phyloP scores from a whole-genome alignment of 2,888 invertebrate species.

The Lomographa bimaculata region DNA sequence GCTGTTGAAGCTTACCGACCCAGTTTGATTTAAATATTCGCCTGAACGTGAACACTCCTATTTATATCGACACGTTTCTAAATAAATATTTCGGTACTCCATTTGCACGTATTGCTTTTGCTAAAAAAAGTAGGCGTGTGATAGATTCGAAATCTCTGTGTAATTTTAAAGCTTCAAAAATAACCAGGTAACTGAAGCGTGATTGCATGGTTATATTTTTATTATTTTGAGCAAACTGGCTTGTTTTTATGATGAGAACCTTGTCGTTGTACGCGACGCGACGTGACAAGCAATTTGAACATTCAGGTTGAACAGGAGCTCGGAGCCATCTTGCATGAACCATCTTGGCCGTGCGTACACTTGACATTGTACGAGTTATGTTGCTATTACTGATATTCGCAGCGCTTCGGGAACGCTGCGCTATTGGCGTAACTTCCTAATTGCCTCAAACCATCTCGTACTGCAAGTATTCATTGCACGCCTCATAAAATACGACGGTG shows the following conservation, averaged over 20 bases:
- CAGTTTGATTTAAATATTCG: slow-evolving; percentile 12
- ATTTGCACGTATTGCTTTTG: slow-evolving; percentile 5
- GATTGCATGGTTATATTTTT: slow-evolving; percentile 52
- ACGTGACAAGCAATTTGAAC: slow-evolving; percentile 39
- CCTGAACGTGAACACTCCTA: slow-evolving; percentile 13
- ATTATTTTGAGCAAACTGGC: slow-evolving; percentile 56
- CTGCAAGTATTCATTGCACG: slow-evolving; percentile 18
- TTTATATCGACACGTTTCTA: slow-evolving; percentile 14
- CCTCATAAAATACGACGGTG: not conserved
- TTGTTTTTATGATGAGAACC: slow-evolving; percentile 31
- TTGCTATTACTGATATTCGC: slow-evolving; percentile 49
- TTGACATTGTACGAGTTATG: slow-evolving; percentile 76
- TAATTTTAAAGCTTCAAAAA: slow-evolving; percentile 24
- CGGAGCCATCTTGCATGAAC: slow-evolving; percentile 32
- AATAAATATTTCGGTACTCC: slow-evolving; percentile 20
- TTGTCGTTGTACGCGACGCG: slow-evolving; percentile 45
- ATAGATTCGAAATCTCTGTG: slow-evolving; percentile 15
- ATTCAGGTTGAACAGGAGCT: too few relatives aligned
- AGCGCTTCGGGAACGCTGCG: slow-evolving; percentile 26
- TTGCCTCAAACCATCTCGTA: slow-evolving; percentile 47
- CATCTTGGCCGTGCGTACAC: slow-evolving; percentile 49
- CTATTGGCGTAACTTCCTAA: slow-evolving; percentile 55
- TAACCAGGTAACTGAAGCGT: slow-evolving; percentile 47
- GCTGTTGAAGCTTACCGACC: slow-evolving; percentile 5
- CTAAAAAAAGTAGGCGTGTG: slow-evolving; percentile 19